Evolutionary conservation across 1,140 invertebrate genomes (phyloP), one percentile per base, ranked within the genome.

Genomic region (Gryon sp.): DNA sequence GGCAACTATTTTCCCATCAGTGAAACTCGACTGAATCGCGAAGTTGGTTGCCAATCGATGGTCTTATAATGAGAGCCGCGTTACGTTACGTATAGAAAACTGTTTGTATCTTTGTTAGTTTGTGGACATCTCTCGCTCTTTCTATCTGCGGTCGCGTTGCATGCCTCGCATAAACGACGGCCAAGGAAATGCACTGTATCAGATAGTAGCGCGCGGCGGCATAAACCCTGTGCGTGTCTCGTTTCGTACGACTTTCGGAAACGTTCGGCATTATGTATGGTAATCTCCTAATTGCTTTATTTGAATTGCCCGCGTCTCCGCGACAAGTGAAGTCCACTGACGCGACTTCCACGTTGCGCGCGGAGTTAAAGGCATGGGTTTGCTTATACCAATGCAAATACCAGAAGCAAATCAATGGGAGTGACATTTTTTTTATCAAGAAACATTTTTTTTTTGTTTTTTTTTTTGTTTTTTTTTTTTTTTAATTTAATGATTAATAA

Each of bases 231-330:
- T 82, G 82, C 82, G 82, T 83, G 81, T 80, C 46, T 76, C 73
- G 62, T 19, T 73, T 69, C 72, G 48, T 79, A 81, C 76, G 69
- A 81, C 83, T 83, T 84, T 84, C 83, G 82, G 82, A 84, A 83
- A 82, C 83, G 60, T 46, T 65, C 68, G 68, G 60, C 62, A 84
- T 84, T 86, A 84, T 79, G 76, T 79, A 84, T 82, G 83, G 62
- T 83, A 86, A 86, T 84, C 79, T 77, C 72, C 76, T 85, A 86
- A 86, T 86, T 86, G 83, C 85, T 86, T 86, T 80, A 86, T 84
- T 84, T 86, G 80, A 81, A 85, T 84, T 76, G 76, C 82, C 75
- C 81, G 76, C 70, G 75, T 73, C 59, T 69, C 46, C 50, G 41
- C 45, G 53, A 40, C 46, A 41, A 19, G 26, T 28, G 8, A 41